Conservation (phyloP, 2,888 invertebrate genomes). For the Campopleginae sp. region DNA sequence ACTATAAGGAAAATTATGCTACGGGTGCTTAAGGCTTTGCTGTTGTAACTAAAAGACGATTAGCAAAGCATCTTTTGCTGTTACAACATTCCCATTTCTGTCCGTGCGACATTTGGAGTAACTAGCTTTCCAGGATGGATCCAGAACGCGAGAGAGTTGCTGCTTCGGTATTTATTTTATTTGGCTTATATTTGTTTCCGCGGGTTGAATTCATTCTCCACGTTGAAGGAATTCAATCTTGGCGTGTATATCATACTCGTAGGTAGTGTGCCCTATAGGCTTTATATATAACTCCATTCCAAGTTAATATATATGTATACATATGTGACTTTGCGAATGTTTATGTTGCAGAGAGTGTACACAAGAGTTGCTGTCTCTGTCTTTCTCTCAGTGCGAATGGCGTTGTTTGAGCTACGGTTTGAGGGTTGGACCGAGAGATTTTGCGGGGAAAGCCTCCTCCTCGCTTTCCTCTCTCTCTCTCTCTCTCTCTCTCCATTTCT, state of each 20-base stretch:
- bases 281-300: slow-evolving; percentile 38
- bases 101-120: neutral
- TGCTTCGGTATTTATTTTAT: slow-evolving; percentile 78
- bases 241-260: slow-evolving; percentile 52
- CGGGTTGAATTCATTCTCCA: slow-evolving; percentile 43
- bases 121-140: neutral
- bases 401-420: slow-evolving; percentile 61
- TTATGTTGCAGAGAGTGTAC: slow-evolving; percentile 68
- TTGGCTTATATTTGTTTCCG: slow-evolving; percentile 79
- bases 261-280: slow-evolving; percentile 6
- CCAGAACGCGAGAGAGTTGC: neutral
- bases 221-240: slow-evolving; percentile 79
- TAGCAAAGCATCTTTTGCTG: too few species aligned
- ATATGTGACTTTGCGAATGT: slow-evolving; percentile 63
- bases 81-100: too few species aligned
- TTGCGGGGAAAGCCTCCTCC: slow-evolving; percentile 60
- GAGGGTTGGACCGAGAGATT: slow-evolving; percentile 65
- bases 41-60: too few species aligned
- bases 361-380: slow-evolving; percentile 47
- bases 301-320: slow-evolving; percentile 4
- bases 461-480: slow-evolving; percentile 9
- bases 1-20: too few species aligned
- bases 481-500: neutral
- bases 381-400: slow-evolving; percentile 14
- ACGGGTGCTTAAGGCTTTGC: too few species aligned